These are phyloP conservation scores for Xiphorhynchus elegans DNA, from an alignment of 2,113 vertebrate species.

Conservation along the genomic window DNA sequence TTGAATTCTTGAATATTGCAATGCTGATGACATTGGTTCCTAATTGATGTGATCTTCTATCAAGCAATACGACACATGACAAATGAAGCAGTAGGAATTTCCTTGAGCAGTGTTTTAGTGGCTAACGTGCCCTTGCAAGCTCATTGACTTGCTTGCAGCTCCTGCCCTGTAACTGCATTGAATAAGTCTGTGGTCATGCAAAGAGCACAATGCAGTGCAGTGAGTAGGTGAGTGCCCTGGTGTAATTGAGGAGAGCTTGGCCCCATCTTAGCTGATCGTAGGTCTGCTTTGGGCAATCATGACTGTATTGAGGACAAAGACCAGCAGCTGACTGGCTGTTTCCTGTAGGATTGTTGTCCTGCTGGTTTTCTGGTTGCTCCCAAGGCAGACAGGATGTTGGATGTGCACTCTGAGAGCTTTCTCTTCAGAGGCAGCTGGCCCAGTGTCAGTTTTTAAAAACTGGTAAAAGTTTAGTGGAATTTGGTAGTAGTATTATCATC, in stretches of 20 bases:
- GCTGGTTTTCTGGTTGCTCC: neutral
- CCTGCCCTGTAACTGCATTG: neutral
- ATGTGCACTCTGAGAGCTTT: fast-evolving
- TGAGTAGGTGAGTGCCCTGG: fast-evolving
- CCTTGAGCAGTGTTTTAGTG: neutral
- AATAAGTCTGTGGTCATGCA: neutral
- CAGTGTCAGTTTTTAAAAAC: neutral
- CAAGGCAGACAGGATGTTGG: neutral
- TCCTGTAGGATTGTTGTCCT: neutral
- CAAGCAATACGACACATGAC: neutral
- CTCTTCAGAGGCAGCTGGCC: neutral
- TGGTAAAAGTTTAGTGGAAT: neutral
- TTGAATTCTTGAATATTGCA: neutral
- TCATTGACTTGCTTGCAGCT: neutral
- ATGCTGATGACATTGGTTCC: neutral
- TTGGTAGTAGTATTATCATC: neutral
- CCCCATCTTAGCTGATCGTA: neutral
- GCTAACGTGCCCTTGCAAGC: neutral
- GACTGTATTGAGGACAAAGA: neutral
- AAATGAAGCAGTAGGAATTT: neutral
- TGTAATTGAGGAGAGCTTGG: neutral
- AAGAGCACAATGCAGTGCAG: neutral
- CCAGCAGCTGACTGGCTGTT: neutral
- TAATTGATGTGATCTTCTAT: neutral
- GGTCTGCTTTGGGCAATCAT: neutral